phyloP scores from a whole-genome alignment of 2,113 vertebrate genomes.

The Neolamprologus ventralis region DNA sequence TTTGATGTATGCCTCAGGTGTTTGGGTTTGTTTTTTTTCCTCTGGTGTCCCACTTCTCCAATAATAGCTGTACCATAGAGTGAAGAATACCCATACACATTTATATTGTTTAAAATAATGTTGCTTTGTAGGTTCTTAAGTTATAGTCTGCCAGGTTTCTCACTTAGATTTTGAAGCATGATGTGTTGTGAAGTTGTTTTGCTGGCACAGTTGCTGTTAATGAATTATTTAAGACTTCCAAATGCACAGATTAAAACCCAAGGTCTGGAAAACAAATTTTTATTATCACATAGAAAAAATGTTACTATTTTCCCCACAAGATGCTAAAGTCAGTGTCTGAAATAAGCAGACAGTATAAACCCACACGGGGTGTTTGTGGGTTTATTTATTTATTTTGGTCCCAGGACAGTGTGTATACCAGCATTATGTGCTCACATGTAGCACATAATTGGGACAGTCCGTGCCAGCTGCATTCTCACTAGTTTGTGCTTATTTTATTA shows the following conservation, averaged over 20 bases:
- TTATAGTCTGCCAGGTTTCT: background rate
- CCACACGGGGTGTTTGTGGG: background rate
- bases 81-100: background rate
- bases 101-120: background rate
- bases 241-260: background rate
- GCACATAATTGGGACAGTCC: background rate
- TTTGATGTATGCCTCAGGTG: constrained; percentile 53
- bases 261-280: background rate
- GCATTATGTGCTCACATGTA: background rate
- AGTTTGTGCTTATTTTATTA: background rate
- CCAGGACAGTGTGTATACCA: background rate
- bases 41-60: background rate
- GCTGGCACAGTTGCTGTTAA: background rate
- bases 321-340: background rate
- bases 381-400: background rate
- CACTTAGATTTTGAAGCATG: background rate
- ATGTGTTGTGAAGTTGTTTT: background rate
- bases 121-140: background rate
- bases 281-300: background rate
- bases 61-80: background rate
- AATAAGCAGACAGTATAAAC: background rate
- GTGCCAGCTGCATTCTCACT: background rate
- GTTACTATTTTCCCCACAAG: background rate
- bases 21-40: background rate
- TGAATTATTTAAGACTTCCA: background rate